Percentiles rank a stretch among this genome's conserved stretches.
Evolutionary conservation across 23 tunicate genomes (phyloP).

Genomic region (Oikopleura dioica): DNA sequence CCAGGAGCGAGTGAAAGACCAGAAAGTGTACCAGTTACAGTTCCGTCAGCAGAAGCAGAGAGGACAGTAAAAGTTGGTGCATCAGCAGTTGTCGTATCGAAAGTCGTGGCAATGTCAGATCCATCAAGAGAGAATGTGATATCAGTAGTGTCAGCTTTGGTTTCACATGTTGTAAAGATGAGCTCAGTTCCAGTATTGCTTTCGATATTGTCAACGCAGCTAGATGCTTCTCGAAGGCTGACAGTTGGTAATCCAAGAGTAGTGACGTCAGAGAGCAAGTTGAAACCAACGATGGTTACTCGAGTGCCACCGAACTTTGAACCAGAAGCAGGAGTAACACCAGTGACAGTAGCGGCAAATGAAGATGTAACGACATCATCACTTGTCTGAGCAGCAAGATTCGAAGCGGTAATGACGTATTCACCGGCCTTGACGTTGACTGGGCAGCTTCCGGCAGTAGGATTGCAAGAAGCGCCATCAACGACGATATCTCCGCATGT

Average conservation of each 20-base stretch:
- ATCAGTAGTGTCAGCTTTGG: background rate
- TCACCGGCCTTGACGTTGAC: background rate
- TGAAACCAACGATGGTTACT: conserved; percentile 3
- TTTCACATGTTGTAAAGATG: background rate
- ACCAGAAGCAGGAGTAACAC: conserved; percentile 9
- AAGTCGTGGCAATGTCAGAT: background rate
- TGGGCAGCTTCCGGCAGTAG: background rate
- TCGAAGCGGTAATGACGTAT: background rate
- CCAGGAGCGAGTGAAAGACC: background rate
- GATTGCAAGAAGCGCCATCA: background rate
- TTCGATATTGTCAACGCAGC: too few species aligned
- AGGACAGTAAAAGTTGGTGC: background rate
- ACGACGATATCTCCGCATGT: background rate
- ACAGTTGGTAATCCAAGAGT: background rate
- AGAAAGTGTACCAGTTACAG: background rate
- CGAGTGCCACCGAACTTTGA: conserved; percentile 13
- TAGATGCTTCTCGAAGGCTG: background rate
- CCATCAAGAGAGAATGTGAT: background rate
- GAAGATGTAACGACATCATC: background rate
- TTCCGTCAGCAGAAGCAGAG: background rate
- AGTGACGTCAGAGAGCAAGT: background rate
- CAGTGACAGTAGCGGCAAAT: background rate
- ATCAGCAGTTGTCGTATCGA: background rate
- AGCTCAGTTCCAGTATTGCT: background rate
- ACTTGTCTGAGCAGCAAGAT: background rate